phyloP scores from a whole-genome alignment of 2,888 invertebrate genomes.

The Caenorhabditis zanzibari region DNA sequence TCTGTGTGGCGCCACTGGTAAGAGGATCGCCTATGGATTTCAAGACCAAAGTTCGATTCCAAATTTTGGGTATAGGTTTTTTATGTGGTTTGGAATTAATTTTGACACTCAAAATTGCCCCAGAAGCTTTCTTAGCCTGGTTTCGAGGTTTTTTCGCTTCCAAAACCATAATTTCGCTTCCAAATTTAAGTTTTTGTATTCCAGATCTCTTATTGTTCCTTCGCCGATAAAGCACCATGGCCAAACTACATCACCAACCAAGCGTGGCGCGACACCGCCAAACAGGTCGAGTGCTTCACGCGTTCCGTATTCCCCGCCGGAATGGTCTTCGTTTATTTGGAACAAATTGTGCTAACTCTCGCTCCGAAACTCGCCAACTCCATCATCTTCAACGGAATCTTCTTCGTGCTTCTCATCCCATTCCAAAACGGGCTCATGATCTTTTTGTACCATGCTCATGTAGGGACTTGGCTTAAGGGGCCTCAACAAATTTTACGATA shows the following conservation, averaged over 20 bases:
- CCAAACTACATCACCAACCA: constrained; percentile 69
- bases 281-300: constrained; percentile 72
- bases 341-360: constrained; percentile 67
- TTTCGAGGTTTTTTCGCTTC: too few species aligned
- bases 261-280: constrained; percentile 61
- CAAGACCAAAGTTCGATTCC: not conserved
- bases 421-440: constrained; percentile 68
- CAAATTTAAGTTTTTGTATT: not conserved
- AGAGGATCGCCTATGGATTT: not conserved
- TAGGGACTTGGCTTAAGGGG: constrained; percentile 5
- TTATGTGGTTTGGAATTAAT: not conserved
- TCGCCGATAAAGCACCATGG: constrained; percentile 72
- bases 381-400: constrained; percentile 68
- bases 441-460: constrained; percentile 68
- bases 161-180: too few species aligned
- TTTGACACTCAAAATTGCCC: not conserved
- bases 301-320: constrained; percentile 73
- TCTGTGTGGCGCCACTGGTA: not conserved
- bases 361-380: constrained; percentile 66
- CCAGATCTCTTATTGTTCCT: constrained; percentile 66
- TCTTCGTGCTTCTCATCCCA: constrained; percentile 66
- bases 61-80: not conserved
- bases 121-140: too few species aligned
- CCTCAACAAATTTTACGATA: too few species aligned
- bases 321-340: constrained; percentile 72